Base-by-base conservation (phyloP, 2,888 invertebrate genomes). In the Siphlonurus alternatus region DNA sequence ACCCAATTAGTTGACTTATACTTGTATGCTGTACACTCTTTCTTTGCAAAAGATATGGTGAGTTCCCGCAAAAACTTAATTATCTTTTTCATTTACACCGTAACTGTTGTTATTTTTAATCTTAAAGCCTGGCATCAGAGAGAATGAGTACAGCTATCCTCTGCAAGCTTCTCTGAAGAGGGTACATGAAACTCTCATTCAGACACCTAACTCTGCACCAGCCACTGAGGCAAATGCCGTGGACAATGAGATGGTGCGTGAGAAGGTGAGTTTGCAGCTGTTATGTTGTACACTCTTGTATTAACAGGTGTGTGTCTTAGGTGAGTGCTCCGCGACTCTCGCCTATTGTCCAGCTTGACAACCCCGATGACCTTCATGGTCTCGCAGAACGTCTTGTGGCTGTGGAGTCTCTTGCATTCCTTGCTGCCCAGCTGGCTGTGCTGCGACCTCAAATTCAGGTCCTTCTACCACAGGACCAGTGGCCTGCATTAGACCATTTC, bases 1-100 rank as follows among this genome's bases (percentile, higher is more conserved):
- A 87, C 90, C 68, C 94, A 97, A 71, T 80, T 97, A 22, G 92
- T 93, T 75, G 96, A 97, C 72, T 93, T 91, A 73, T 97, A 96
- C 75, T 85, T 94, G 64, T 94, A 88, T 73, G 84, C 92, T 0
- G 93, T 94, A 0, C 89, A 92, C 74, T 78, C 83, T 53, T 92
- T 94, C 72, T 95, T 95, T 73, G 87, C 89, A 0, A 81, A 83
- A 0, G 89, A 89, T 75, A 78, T 88, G 67, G 88, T 81, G 71
- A 77, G 78, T 75, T 67, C n/a, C n/a, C n/a, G n/a, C n/a, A n/a
- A 63, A 23, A 23, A 20, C 19, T 64, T 53, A 19, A 51, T 54
- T 61, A 10, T 38, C 61, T 23, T 64, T 63, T 23, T 68, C 67
- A 53, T 67, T 67, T 20, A 56, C 5, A 56, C 5, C 10, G 22